Conservation (phyloP, 2,113 vertebrate genomes). For the Vulpes ferrilata region DNA sequence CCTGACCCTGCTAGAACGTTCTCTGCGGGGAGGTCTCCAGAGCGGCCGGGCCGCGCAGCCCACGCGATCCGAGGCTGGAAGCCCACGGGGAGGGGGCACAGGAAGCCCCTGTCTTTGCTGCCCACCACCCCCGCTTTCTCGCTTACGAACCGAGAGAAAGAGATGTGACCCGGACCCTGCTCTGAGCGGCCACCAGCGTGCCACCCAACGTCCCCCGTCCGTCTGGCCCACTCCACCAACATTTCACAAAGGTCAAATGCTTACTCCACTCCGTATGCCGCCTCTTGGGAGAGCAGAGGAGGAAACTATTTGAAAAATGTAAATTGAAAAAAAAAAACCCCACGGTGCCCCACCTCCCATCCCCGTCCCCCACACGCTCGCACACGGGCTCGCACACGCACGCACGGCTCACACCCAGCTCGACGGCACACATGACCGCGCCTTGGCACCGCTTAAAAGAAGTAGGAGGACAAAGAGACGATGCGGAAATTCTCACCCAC, state of each 20-base stretch:
- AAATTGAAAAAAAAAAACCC: not conserved
- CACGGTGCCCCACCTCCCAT: not conserved
- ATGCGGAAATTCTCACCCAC: accelerated
- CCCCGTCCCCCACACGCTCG: not conserved
- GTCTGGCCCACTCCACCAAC: not conserved
- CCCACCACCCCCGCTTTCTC: not conserved
- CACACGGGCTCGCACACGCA: not conserved
- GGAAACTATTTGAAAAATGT: slow-evolving; percentile 82
- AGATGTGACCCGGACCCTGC: not conserved
- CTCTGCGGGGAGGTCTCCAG: not conserved
- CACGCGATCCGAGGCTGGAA: accelerated
- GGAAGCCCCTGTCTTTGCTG: not conserved
- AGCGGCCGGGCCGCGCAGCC: not conserved
- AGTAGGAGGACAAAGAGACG: accelerated
- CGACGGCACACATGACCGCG: accelerated
- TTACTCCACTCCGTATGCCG: not conserved
- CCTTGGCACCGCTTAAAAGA: not conserved
- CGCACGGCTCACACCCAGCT: not conserved
- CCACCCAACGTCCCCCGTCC: not conserved
- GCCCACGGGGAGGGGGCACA: not conserved
- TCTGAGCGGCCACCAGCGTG: not conserved
- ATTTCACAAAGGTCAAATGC: slow-evolving; percentile 65
- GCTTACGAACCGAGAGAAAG: not conserved
- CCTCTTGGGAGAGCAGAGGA: slow-evolving; percentile 58
- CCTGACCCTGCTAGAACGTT: not conserved